phyloP scores from a whole-genome alignment of 2,888 invertebrate genomes.

The Lasioglossum figueresi region DNA sequence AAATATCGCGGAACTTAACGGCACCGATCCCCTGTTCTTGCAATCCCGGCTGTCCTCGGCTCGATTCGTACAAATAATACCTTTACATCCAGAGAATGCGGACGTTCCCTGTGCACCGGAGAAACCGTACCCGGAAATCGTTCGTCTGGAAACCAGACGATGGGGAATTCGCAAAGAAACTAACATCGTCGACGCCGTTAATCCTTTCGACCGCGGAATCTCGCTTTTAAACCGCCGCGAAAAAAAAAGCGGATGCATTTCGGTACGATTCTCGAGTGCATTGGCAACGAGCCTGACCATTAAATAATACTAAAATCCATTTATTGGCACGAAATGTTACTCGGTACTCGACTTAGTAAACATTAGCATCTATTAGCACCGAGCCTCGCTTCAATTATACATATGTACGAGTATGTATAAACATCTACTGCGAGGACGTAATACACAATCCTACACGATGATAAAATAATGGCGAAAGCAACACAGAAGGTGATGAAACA shows the following conservation, averaged over 20 bases:
- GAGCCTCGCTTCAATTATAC: not conserved
- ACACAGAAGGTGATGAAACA: not conserved
- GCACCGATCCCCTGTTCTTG: conserved; percentile 38
- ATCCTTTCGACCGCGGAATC: not conserved
- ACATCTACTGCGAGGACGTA: not conserved
- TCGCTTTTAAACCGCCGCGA: not conserved
- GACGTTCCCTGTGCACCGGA: conserved; percentile 10
- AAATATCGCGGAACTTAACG: conserved; percentile 68
- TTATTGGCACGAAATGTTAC: not conserved
- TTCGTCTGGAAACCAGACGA: not conserved
- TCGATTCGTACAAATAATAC: conserved; percentile 56
- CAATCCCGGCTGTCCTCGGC: conserved; percentile 29
- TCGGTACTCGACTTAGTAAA: not conserved
- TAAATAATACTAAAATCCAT: not conserved
- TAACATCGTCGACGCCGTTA: not conserved
- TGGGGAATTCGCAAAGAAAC: not conserved
- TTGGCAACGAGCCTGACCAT: too few species aligned
- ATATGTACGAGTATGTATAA: too few species aligned
- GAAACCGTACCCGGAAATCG: conserved; percentile 14
- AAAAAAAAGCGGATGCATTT: not conserved
- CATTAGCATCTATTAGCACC: not conserved
- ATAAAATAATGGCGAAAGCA: not conserved
- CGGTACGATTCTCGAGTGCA: too few species aligned
- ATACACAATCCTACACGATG: not conserved
- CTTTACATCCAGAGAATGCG: conserved; percentile 44